phyloP scores from a whole-genome alignment of 2,113 vertebrate species.

The Ameiurus melas region DNA sequence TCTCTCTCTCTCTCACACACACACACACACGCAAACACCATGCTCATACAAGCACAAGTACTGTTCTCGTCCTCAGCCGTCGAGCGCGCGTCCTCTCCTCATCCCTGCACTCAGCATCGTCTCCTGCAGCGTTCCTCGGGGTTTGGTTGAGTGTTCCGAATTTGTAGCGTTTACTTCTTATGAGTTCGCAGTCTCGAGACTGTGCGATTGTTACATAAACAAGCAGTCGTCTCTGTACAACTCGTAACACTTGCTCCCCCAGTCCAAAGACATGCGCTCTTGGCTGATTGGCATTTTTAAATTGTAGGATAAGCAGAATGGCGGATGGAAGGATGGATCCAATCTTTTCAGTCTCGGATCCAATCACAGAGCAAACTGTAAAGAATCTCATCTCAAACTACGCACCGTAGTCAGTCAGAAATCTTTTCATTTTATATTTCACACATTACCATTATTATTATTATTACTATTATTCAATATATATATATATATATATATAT shows the following conservation, averaged over 20 bases:
- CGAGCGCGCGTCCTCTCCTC: conserved; percentile 2
- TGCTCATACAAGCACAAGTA: conserved; percentile 58
- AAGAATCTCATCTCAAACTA: too few relatives aligned
- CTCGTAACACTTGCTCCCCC: not conserved
- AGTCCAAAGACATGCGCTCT: too few relatives aligned
- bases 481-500: too few relatives aligned
- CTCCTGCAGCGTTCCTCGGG: not conserved
- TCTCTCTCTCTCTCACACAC: not conserved
- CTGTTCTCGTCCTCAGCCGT: conserved; percentile 35
- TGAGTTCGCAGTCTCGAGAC: not conserved
- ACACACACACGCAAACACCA: conserved; percentile 59
- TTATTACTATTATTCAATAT: too few relatives aligned
- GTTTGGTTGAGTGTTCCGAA: not conserved
- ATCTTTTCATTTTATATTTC: too few relatives aligned
- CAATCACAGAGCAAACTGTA: too few relatives aligned
- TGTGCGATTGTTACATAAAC: not conserved
- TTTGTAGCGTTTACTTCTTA: not conserved
- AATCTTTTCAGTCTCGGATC: too few relatives aligned
- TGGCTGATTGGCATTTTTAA: too few relatives aligned
- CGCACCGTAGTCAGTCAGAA: too few relatives aligned
- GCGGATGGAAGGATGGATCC: too few relatives aligned
- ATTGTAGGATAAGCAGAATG: too few relatives aligned
- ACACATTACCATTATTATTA: too few relatives aligned
- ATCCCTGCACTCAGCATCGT: not conserved
- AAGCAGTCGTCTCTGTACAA: not conserved